Evolutionary conservation across 2,113 vertebrate species (phyloP).

Genomic region (Alligator sinensis): DNA sequence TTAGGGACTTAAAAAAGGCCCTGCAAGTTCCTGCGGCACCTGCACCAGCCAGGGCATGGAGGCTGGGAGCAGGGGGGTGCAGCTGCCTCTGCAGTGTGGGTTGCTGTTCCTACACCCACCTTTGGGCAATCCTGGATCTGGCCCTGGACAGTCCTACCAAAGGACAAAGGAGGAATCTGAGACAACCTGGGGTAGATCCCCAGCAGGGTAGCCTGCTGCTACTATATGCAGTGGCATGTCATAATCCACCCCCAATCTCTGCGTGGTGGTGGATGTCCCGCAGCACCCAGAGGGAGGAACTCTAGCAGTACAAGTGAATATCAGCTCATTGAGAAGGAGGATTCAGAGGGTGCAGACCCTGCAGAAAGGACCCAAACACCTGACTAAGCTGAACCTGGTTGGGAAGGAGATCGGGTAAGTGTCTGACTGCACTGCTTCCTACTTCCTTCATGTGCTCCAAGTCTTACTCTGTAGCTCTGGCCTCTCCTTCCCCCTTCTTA

Average conservation of each 20-base stretch:
- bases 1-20: too few relatives aligned
- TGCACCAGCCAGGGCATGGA: too few relatives aligned
- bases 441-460: not conserved
- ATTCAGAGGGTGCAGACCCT: fast-evolving
- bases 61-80: too few relatives aligned
- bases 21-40: too few relatives aligned
- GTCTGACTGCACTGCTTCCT: not conserved
- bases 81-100: too few relatives aligned
- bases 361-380: fast-evolving
- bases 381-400: not conserved
- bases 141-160: not conserved
- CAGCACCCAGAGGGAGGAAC: not conserved
- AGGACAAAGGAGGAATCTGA: not conserved
- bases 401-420: not conserved
- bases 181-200: not conserved
- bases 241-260: too few relatives aligned
- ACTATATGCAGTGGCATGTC: too few relatives aligned
- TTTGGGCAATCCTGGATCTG: not conserved
- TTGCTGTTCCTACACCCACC: too few relatives aligned
- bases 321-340: fast-evolving
- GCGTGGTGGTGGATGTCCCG: not conserved
- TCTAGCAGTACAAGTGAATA: not conserved
- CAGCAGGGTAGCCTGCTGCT: too few relatives aligned
- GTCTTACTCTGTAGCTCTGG: not conserved
- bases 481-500: not conserved